Evolutionary conservation across 1,140 invertebrate genomes (phyloP), one percentile per base, ranked within the genome.

Genomic region (Hyposmocoma kahamanoa): DNA sequence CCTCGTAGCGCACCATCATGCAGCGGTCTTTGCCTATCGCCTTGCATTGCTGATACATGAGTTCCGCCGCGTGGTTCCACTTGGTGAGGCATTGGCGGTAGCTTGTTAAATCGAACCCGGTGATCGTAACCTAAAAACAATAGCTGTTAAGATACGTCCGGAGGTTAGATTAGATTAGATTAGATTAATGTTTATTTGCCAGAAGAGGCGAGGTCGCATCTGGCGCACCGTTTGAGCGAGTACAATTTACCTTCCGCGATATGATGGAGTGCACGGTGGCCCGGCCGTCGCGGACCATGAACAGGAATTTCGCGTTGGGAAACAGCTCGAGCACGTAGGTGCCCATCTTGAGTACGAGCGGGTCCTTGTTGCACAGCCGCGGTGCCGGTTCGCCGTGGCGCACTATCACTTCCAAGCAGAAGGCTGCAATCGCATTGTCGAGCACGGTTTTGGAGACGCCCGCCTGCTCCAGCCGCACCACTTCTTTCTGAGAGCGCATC

Each of bases 261-360:
- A 98, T 96, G 75, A 98, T 98, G 42, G 98, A 99, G 89, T 99
- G 97, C 42, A 98, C 97, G 8, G 97, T 98, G 22, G 98, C 98
- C 46, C 98, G 90, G 2, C 98, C 98, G 82, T 99, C 98, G 57
- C 98, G 91, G 42, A 98, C 93, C 96, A 99, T 98, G 79, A 99
- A 96, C 61, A 99, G 90, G 87, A 98, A 99, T 87, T 99, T 99
- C 24, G 97, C 92, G 72, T 94, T 93, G 50, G 92, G 92, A 76
- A 94, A 94, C 34, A 94, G 86, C 59, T 94, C 92, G 38, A 93
- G 88, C 55, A 93, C 91, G 76, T 94, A 94, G 20, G 94, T 93
- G 62, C 97, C 95, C 87, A 97, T 97, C 87, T 99, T 98, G 32
- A 99, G 90, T 13, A 97, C 97, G 47, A 99, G 92, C 13, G 98